Evolutionary conservation across 2,113 vertebrate genomes (phyloP).

Genomic region (Ibidorhyncha struthersii): DNA sequence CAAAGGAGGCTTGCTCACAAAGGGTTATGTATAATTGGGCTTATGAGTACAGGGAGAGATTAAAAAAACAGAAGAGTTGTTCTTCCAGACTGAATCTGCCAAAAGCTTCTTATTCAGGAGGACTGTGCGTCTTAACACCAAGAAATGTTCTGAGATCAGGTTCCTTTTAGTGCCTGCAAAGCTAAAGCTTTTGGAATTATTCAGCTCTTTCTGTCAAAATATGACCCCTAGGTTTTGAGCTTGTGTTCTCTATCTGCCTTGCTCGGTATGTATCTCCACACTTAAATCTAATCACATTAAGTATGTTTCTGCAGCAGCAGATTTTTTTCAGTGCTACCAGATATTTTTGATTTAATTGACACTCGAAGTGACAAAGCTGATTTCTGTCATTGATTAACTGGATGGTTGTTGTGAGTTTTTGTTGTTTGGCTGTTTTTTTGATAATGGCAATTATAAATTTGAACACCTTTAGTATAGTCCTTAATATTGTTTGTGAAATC

Average conservation of each 20-base stretch:
- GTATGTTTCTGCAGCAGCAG: not conserved
- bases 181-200: not conserved
- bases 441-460: not conserved
- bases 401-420: not conserved
- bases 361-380: not conserved
- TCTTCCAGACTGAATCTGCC: slow-evolving; percentile 32
- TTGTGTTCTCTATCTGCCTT: not conserved
- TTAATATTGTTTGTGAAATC: not conserved
- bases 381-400: not conserved
- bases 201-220: not conserved
- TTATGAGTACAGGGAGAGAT: slow-evolving; percentile 24
- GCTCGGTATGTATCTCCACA: not conserved
- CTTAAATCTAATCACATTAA: not conserved
- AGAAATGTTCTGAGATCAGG: not conserved
- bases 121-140: not conserved
- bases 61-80: not conserved
- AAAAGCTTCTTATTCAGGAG: slow-evolving; percentile 46
- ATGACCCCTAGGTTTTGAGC: not conserved
- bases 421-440: not conserved
- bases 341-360: not conserved
- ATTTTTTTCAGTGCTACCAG: not conserved
- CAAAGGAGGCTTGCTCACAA: not conserved
- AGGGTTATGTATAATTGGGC: not conserved
- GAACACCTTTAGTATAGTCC: not conserved
- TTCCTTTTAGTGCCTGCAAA: not conserved